Evolutionary conservation across 2,888 invertebrate species (phyloP).

Genomic region (Sussaba pulchella): DNA sequence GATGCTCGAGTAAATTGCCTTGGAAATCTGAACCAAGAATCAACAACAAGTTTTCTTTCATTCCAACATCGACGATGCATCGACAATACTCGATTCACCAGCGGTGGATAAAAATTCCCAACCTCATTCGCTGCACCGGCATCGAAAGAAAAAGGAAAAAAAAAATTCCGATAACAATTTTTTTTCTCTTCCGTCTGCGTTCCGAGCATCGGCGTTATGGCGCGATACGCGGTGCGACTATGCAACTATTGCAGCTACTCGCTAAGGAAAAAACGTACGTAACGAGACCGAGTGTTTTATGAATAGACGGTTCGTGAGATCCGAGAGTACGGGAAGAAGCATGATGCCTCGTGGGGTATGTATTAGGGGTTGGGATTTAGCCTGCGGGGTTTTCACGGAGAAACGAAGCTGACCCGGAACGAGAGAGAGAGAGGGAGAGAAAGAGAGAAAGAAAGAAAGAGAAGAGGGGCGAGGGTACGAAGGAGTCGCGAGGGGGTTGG

Average conservation of each 20-base stretch:
- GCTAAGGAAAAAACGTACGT: conserved; percentile 4
- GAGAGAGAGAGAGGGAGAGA: not conserved
- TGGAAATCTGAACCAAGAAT: too few relatives aligned
- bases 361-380: conserved; percentile 26
- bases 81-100: too few relatives aligned
- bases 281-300: conserved; percentile 55
- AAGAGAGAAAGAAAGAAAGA: not conserved
- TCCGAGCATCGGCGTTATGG: not conserved
- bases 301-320: conserved; percentile 38
- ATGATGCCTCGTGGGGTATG: conserved; percentile 18
- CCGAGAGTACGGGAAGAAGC: conserved; percentile 5
- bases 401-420: too few relatives aligned
- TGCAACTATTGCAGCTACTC: not conserved
- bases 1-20: too few relatives aligned
- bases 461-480: not conserved
- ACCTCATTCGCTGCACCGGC: too few relatives aligned
- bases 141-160: too few relatives aligned
- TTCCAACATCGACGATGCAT: too few relatives aligned
- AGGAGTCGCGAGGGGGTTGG: not conserved
- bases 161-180: not conserved
- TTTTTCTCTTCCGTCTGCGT: not conserved
- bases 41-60: too few relatives aligned
- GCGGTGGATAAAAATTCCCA: too few relatives aligned
- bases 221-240: not conserved
- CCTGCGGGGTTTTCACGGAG: conserved; percentile 11